Conservation (phyloP, 2,888 invertebrate genomes). For the Melanchra persicariae region DNA sequence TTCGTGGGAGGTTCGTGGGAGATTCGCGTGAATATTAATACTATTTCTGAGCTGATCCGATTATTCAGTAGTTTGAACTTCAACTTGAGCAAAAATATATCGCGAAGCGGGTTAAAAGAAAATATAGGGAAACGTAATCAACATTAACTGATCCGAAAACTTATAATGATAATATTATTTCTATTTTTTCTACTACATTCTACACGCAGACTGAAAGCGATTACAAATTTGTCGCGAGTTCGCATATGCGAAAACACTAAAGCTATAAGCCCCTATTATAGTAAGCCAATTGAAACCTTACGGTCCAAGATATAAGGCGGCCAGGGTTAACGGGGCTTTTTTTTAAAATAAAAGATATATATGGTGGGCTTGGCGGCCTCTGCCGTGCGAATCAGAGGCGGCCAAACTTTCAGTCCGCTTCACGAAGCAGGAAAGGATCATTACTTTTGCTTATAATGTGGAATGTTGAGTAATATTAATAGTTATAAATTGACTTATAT, state of each 20-base stretch:
- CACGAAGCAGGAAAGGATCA: constrained; percentile 40
- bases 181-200: constrained; percentile 8
- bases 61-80: constrained; percentile 1
- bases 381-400: constrained; percentile 28
- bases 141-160: background rate
- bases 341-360: constrained; percentile 33
- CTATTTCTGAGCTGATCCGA: background rate
- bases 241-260: constrained; percentile 32
- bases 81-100: constrained; percentile 6
- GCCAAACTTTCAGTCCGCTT: constrained; percentile 50
- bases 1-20: constrained; percentile 6
- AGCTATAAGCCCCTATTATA: constrained; percentile 36
- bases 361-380: constrained; percentile 21
- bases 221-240: constrained; percentile 5
- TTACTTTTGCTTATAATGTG: background rate
- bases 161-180: background rate
- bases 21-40: background rate
- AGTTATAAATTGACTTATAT: constrained; percentile 9
- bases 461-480: constrained; percentile 18
- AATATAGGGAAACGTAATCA: constrained; percentile 9
- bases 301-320: constrained; percentile 1
- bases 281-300: constrained; percentile 2
- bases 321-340: background rate
- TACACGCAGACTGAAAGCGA: constrained; percentile 47
- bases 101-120: background rate